A percentile compares a stretch with the other conserved stretches of the same genome.
These are phyloP conservation scores for Melanotaenia parkinsoni DNA, from an alignment of 2,797 vertebrate species.

Conservation along the genomic window DNA sequence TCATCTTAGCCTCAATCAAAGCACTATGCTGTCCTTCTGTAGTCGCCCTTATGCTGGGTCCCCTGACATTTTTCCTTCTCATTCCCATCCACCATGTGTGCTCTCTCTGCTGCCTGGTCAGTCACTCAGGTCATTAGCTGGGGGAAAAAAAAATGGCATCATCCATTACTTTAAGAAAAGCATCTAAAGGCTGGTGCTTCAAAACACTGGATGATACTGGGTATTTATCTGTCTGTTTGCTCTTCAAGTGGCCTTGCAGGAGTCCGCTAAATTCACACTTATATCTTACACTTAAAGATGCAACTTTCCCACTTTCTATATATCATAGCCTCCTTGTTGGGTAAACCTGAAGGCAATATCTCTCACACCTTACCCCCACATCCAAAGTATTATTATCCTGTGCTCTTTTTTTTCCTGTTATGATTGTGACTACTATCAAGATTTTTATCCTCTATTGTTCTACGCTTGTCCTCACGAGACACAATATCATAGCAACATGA, in stretches of 20 bases:
- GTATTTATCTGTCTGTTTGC: constrained; percentile 56
- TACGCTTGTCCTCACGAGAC: constrained; percentile 73
- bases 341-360: constrained; percentile 83
- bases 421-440: constrained; percentile 73
- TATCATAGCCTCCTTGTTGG: constrained; percentile 50
- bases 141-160: constrained; percentile 57
- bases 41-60: constrained; percentile 63
- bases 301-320: constrained; percentile 55
- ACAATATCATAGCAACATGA: constrained; percentile 73
- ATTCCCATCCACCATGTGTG: constrained; percentile 78
- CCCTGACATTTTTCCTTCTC: constrained; percentile 77
- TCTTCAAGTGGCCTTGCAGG: constrained; percentile 53
- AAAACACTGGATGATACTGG: constrained; percentile 49
- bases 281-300: constrained; percentile 49
- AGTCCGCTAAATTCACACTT: constrained; percentile 62
- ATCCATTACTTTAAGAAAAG: constrained; percentile 70
- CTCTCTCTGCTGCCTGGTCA: constrained; percentile 72
- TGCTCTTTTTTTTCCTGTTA: constrained; percentile 65
- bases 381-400: constrained; percentile 72
- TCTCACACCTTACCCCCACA: constrained; percentile 79
- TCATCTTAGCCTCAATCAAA: constrained; percentile 82
- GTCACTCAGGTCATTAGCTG: constrained; percentile 70
- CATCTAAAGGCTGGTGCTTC: constrained; percentile 54
- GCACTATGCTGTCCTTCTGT: constrained; percentile 76
- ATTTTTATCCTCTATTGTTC: constrained; percentile 70